These are phyloP conservation scores for Oenanthe oenanthe DNA, from an alignment of 2,113 vertebrate genomes.

Conservation along the genomic window DNA sequence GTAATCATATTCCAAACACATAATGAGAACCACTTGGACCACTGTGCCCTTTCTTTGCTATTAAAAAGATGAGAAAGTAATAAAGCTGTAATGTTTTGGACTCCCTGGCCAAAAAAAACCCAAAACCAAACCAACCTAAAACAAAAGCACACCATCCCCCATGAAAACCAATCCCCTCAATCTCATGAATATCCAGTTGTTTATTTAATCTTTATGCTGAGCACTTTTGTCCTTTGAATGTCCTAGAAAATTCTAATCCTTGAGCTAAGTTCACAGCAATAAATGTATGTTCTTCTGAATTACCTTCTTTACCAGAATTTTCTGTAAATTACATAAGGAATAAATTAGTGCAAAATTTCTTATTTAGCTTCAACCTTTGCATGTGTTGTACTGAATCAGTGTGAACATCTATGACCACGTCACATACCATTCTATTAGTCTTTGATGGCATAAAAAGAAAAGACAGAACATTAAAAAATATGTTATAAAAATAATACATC, in stretches of 20 bases:
- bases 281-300: background rate
- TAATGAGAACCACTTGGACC: slow-evolving; percentile 2
- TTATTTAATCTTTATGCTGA: background rate
- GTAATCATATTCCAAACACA: background rate
- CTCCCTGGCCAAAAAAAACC: background rate
- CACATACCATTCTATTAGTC: slow-evolving; percentile 68
- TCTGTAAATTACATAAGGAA: background rate
- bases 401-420: slow-evolving; percentile 30
- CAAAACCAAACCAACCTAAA: background rate
- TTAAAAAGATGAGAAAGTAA: background rate
- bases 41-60: background rate
- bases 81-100: background rate
- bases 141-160: rapidly evolving
- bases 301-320: background rate
- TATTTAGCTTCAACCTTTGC: background rate
- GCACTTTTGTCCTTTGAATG: background rate
- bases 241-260: background rate
- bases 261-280: background rate
- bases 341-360: background rate
- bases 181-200: background rate
- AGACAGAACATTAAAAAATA: slow-evolving; percentile 47
- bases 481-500: slow-evolving; percentile 74
- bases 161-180: rapidly evolving
- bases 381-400: background rate
- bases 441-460: slow-evolving; percentile 52